These are phyloP conservation scores for Lophochroa leadbeateri DNA, from an alignment of 2,113 vertebrate genomes.

Conservation along the genomic window DNA sequence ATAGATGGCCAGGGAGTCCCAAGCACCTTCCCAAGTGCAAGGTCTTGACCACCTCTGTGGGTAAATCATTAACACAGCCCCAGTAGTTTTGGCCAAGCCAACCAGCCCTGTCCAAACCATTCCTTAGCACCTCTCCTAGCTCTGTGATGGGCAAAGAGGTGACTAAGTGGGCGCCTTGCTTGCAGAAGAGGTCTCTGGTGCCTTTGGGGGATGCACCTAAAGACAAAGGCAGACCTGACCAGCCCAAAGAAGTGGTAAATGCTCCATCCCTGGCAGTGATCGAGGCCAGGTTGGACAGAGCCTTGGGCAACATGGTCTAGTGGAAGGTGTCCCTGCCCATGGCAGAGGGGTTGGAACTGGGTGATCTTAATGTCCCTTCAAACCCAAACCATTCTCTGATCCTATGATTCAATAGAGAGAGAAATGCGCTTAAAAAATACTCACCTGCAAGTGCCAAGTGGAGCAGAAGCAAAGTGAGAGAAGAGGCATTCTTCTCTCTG, in stretches of 20 bases:
- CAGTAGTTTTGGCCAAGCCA: background rate
- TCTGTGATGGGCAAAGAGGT: background rate
- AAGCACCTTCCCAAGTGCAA: background rate
- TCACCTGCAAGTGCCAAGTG: background rate
- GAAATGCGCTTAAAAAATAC: background rate
- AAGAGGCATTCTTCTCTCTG: background rate
- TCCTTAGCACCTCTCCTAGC: background rate
- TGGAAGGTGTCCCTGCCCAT: background rate
- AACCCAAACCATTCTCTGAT: background rate
- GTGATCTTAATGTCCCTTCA: background rate
- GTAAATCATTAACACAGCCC: background rate
- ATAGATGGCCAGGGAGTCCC: background rate
- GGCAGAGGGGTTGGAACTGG: background rate
- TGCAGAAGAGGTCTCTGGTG: background rate
- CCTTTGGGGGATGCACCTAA: background rate
- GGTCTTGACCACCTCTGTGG: background rate
- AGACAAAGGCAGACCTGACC: background rate
- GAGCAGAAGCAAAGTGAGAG: background rate
- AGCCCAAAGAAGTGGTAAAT: background rate
- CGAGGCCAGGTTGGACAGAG: background rate
- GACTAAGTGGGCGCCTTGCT: background rate
- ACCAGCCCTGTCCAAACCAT: background rate
- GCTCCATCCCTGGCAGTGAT: background rate
- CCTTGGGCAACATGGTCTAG: background rate
- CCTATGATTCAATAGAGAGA: background rate